Evolutionary conservation across 2,888 invertebrate species (phyloP).

Genomic region (Lochmaea capreae): DNA sequence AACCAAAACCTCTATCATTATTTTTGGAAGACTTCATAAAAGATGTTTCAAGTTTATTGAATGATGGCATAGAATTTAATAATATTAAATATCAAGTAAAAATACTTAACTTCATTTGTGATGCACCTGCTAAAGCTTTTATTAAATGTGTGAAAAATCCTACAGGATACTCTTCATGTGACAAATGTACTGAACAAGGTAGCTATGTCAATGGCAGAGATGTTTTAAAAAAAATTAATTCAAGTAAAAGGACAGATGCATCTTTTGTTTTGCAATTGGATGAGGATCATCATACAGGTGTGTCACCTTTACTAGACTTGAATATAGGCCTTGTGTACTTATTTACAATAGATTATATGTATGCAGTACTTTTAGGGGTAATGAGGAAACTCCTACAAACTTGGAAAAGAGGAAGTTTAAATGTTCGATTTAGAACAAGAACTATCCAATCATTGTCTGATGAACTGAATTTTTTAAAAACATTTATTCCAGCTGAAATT

Average conservation of each 20-base stretch:
- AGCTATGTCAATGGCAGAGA: constrained; percentile 27
- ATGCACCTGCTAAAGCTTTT: constrained; percentile 39
- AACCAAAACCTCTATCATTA: constrained; percentile 31
- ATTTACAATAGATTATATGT: constrained; percentile 31
- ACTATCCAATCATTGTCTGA: too few relatives aligned
- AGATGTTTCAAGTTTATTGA: constrained; percentile 30
- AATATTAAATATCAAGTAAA: constrained; percentile 23
- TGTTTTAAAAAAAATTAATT: constrained; percentile 10
- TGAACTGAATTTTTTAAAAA: too few relatives aligned
- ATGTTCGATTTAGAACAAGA: too few relatives aligned
- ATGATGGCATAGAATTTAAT: constrained; percentile 25
- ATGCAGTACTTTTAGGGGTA: constrained; percentile 20
- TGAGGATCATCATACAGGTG: constrained; percentile 32
- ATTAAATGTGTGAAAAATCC: constrained; percentile 37
- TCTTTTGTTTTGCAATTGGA: constrained; percentile 22
- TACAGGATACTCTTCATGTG: constrained; percentile 36
- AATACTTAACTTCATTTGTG: constrained; percentile 36
- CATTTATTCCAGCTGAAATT: too few relatives aligned
- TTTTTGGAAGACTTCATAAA: constrained; percentile 38
- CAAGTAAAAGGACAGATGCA: constrained; percentile 15
- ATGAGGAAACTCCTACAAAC: background rate
- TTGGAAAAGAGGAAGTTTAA: constrained; percentile 24
- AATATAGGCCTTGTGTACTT: constrained; percentile 24
- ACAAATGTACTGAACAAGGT: constrained; percentile 28
- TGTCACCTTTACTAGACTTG: constrained; percentile 27